Base-by-base conservation (phyloP, 2,797 vertebrate genomes). In the Neosilurus hyrtlii region DNA sequence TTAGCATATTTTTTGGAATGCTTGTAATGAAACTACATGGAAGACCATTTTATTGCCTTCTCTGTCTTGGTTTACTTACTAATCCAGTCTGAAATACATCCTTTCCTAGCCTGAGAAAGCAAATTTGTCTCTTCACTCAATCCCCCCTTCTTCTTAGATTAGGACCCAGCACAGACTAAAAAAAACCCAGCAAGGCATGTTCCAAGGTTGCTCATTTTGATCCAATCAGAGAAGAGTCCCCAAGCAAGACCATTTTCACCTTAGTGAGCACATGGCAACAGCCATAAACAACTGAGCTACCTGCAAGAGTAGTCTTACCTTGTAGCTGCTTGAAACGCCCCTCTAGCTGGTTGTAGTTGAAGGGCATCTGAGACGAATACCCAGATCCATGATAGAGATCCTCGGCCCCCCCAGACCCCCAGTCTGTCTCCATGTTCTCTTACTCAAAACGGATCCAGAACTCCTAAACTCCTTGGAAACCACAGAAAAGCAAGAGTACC, bases 301-400 rank as follows among this genome's bases (percentile, higher is more conserved):
- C 56, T 85, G 65, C 1, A 10, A 24, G 57, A 61, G 8, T 37
- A n/a, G 54, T 43, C 94, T 95, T 94, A 99, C 97, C 97, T 97
- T 99, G 96, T 66, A 99, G 93, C 91, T 98, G 97, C 86, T 98
- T 98, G 94, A 99, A 97, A 68, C 97, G 94, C 57, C 96, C 96
- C 87, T 99, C 97, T 90, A 99, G 93, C 91, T 94, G 95, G 88
- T 95, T 96, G 89, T 95, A 96, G 93, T 93, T 96, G 88, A 93
- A 93, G 51, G 93, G 92, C 90, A 93, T 92, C 91, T 96, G 95
- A 89, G 93, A 87, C 0, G 94, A 90, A 54, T 93, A 94, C 67
- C 87, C 88, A 3, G 93, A 92, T 59, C 87, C 93, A n/a, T 93
- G 92, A 84, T 94, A 94, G 88, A 95, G 90, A 4, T 94, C 86